Percentiles rank a stretch among this genome's conserved stretches.
phyloP scores from a whole-genome alignment of 2,113 vertebrate species.

The Poeciliopsis turrubarensis region DNA sequence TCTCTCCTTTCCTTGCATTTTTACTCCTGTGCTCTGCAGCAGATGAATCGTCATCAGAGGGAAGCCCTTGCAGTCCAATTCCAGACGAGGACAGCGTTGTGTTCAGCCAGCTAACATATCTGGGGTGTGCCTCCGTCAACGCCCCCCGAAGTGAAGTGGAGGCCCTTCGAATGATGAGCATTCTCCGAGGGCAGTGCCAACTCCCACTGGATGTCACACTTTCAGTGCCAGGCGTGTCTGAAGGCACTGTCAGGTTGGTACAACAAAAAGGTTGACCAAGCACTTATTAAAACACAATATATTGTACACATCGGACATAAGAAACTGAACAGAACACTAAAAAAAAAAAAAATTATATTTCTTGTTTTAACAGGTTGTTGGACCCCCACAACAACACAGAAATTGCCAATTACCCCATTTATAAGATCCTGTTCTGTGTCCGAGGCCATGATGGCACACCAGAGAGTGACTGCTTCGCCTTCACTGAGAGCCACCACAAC shows the following conservation, averaged over 20 bases:
- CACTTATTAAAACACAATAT: not conserved
- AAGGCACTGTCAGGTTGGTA: slow-evolving; percentile 93
- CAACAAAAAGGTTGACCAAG: not conserved
- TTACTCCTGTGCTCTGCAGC: slow-evolving; percentile 20
- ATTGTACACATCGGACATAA: not conserved
- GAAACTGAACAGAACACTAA: not conserved
- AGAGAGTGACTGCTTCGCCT: slow-evolving; percentile 98
- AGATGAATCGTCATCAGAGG: slow-evolving; percentile 77
- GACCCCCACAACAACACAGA: slow-evolving; percentile 93
- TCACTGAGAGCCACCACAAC: slow-evolving; percentile 98
- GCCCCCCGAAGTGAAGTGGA: slow-evolving; percentile 97
- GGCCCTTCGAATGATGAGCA: slow-evolving; percentile 96
- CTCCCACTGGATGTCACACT: slow-evolving; percentile 93
- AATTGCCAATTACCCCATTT: slow-evolving; percentile 98
- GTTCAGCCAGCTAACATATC: slow-evolving; percentile 96
- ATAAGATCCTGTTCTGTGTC: slow-evolving; percentile 99
- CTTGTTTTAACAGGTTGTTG: slow-evolving; percentile 83
- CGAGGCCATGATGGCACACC: slow-evolving; percentile 93
- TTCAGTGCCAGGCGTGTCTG: slow-evolving; percentile 95
- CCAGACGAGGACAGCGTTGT: slow-evolving; percentile 96
- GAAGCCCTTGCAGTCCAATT: slow-evolving; percentile 88
- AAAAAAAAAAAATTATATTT: not conserved
- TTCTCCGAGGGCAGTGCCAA: slow-evolving; percentile 93
- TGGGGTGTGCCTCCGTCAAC: slow-evolving; percentile 96
- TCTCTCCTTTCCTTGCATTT: not conserved